Base-by-base conservation (phyloP, 2,113 vertebrate genomes). In the Chamaetylas fuelleborni region DNA sequence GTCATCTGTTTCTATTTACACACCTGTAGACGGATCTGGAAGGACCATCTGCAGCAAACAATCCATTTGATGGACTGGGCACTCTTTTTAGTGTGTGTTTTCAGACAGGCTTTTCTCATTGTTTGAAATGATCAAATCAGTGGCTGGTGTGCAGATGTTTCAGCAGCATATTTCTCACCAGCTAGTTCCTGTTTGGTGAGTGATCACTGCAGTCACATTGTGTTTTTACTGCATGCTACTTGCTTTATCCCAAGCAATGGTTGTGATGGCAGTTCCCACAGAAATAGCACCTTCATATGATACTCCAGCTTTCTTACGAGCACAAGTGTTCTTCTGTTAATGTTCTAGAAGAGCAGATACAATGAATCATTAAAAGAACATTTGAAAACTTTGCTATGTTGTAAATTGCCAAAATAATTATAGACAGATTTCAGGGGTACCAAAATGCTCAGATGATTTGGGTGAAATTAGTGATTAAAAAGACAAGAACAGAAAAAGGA, bases 1-100 rank as follows among this genome's bases (percentile, higher is more conserved):
- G 80, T 92, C 60, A 81, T 77, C 88, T 88, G 56, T 72, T 94
- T 92, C 58, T 88, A 64, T 94, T 91, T 93, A 60, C 67, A 64
- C 60, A 60, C 36, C 81, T 72, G 47, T 33, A 88, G 67, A 56
- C 0, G 6, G 60, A 80, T 26, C 43, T 67, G 80, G 43, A 48
- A 51, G 45, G 45, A 81, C 51, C 65, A 64, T 78, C 77, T 89
- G 80, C 43, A 81, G 40, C 65, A 83, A 86, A 66, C 64, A 78
- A 76, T 95, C 84, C 81, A 40, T 91, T 67, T 93, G 77, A 89
- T 60, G 31, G 77, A 88, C 95, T 95, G 86, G 42, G 28, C 48
- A n/a, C 47, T 76, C 58, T 88, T 82, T 72, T 77, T 76, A 57
- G 57, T 29, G 15, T 78, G 51, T 91, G 56, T 95, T 94, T 94